Percentiles rank a stretch among this genome's conserved stretches.
Conservation (phyloP, 2,888 invertebrate species). For the Aplocera efformata region DNA sequence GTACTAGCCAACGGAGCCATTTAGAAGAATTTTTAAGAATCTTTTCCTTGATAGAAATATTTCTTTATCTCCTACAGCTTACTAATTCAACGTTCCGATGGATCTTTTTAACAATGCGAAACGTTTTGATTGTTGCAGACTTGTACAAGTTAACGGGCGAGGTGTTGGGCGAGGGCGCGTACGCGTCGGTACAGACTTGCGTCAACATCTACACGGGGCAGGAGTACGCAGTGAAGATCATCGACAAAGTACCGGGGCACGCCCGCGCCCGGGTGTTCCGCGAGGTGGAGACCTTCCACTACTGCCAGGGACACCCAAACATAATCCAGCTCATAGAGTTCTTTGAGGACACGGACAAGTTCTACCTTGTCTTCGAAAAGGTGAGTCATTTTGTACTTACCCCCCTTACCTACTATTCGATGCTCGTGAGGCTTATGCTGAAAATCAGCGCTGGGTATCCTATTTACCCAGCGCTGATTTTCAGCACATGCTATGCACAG, state of each 20-base stretch:
- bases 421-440: no score
- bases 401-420: no score
- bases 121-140: conserved; percentile 79
- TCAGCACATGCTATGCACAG: no score
- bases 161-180: conserved; percentile 97
- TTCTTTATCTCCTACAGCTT: no score
- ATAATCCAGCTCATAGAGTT: conserved; percentile 98
- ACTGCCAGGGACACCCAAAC: conserved; percentile 98
- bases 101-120: no score
- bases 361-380: conserved; percentile 99
- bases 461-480: no score
- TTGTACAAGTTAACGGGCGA: conserved; percentile 97
- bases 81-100: no score
- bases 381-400: conserved; percentile 54
- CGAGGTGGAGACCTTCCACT: conserved; percentile 99
- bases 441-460: no score
- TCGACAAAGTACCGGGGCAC: conserved; percentile 96
- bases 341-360: conserved; percentile 97
- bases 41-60: no score
- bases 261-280: conserved; percentile 97
- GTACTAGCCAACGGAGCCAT: no score
- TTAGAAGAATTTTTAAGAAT: no score
- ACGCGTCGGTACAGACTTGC: conserved; percentile 97
- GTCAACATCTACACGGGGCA: conserved; percentile 93
- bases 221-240: conserved; percentile 98